Percentiles rank a stretch among this genome's conserved stretches.
These are phyloP conservation scores for Centropyge bicolor DNA, from an alignment of 2,797 vertebrate species.

Conservation along the genomic window DNA sequence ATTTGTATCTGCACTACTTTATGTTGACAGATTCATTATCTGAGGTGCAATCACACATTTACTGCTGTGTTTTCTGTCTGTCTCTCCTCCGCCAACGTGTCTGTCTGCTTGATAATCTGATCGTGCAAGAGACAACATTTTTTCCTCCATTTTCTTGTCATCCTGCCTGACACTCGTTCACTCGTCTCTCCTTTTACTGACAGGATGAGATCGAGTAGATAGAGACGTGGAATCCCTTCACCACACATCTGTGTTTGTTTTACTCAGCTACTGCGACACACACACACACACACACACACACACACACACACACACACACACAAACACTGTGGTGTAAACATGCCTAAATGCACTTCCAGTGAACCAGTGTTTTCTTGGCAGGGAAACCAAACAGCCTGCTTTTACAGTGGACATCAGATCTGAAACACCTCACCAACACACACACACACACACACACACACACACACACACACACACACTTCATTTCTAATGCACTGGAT, in stretches of 20 bases:
- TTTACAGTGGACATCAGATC: constrained; percentile 14
- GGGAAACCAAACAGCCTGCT: not conserved
- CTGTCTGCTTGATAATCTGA: not conserved
- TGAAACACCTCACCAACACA: not conserved
- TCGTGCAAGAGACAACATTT: not conserved
- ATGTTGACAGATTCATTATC: not conserved
- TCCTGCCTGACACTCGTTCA: not conserved
- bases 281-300: constrained; percentile 21
- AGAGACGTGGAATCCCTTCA: not conserved
- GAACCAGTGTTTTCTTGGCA: constrained; percentile 13
- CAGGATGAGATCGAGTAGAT: not conserved
- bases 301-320: constrained; percentile 1
- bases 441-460: constrained; percentile 13
- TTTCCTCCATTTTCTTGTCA: not conserved
- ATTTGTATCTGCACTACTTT: too few species aligned
- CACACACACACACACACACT: not conserved
- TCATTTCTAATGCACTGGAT: not conserved
- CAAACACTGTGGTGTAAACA: not conserved
- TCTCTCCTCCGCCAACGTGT: not conserved
- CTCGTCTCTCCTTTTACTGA: not conserved
- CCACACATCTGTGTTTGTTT: constrained; percentile 6
- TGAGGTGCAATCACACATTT: not conserved
- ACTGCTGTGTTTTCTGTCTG: not conserved
- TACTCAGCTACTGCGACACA: not conserved
- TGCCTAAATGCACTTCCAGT: not conserved